Base-by-base conservation (phyloP, 1,140 invertebrate species). In the Papilio polytes region DNA sequence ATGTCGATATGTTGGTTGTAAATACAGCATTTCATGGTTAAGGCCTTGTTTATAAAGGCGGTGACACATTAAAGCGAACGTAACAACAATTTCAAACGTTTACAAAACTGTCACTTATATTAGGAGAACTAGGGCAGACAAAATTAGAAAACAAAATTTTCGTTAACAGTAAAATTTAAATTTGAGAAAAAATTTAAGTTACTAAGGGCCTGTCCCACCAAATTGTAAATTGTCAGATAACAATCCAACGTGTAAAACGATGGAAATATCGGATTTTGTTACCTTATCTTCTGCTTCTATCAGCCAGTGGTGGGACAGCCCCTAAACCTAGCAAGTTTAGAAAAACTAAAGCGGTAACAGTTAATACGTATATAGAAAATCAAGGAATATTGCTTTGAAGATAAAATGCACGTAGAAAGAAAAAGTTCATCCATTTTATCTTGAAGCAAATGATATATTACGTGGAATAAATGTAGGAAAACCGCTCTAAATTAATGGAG, bases 11-110 rank as follows among this genome's bases (percentile, higher is more conserved):
- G 74, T 26, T 76, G 12, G 7, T 12, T 46, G 74, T 76, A 76
- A 76, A 76, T 76, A 76, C 20, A 70, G 18, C 13, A 20, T 76
- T 76, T 53, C 46, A 76, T 76, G 44, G 46, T 76, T 76, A 74
- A 74, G 20, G 41, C 44, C 44, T 46, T 51, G 46, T 76, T 76
- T 76, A 22, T 76, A 76, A 76, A 76, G 20, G 22, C 44, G 20
- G 41, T 4, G n/a, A 48, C 74, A 51, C 74, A 76, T 53, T 74
- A 74, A n/a, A 53, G 41, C 10, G 73, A 74, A 10, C 18, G 63
- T 70, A 13, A 15, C 59, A 63, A 63, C 59, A 63, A 63, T 56
- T 56, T 18, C 1, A 3, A 63, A 70, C 36, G 26, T 70, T 31
- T 70, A 13, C 22, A 70, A 26, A 31, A 15, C 15, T 18, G 2